Conservation (phyloP, 2,797 vertebrate genomes). For the Dendrocincla tyrannina region DNA sequence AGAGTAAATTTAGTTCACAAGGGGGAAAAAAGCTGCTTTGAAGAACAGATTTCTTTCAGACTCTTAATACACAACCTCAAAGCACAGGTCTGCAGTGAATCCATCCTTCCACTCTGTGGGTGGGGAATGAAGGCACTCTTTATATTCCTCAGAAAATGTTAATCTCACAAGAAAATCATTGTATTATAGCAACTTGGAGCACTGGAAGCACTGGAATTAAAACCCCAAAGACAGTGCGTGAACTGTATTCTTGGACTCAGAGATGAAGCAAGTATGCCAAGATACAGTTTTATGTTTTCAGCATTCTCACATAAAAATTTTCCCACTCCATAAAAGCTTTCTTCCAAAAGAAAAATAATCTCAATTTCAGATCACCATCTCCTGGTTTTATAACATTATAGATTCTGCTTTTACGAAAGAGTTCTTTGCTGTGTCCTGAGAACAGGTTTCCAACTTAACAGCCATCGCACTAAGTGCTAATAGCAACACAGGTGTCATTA, state of each 20-base stretch:
- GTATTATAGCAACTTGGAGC: slow-evolving; percentile 21
- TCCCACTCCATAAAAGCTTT: background rate
- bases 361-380: background rate
- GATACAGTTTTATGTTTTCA: background rate
- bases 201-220: slow-evolving; percentile 47
- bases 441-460: background rate
- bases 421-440: background rate
- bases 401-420: background rate
- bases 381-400: background rate
- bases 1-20: slow-evolving; percentile 47
- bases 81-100: slow-evolving; percentile 56
- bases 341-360: background rate
- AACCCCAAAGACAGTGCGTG: background rate
- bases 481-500: background rate
- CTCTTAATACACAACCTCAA: slow-evolving; percentile 54
- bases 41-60: slow-evolving; percentile 55
- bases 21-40: slow-evolving; percentile 41
- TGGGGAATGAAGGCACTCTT: slow-evolving; percentile 21
- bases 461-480: background rate
- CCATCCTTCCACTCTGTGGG: slow-evolving; percentile 49
- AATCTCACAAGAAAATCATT: slow-evolving; percentile 57
- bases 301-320: background rate
- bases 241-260: slow-evolving; percentile 34
- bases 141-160: slow-evolving; percentile 55
- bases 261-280: background rate